Conservation (phyloP, 2,113 vertebrate genomes). For the Chaetodon auriga region DNA sequence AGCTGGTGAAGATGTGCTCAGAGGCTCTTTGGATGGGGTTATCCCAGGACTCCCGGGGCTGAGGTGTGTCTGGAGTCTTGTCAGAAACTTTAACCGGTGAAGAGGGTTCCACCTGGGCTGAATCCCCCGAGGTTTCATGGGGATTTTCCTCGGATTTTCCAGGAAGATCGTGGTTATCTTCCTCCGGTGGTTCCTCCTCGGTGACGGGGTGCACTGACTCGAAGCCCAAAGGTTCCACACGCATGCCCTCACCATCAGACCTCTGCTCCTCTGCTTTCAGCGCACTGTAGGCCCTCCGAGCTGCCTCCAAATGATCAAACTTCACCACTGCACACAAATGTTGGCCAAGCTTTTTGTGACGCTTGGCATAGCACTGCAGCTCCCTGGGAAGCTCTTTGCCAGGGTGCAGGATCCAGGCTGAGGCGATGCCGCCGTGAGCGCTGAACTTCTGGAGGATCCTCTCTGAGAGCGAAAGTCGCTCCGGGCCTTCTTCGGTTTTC, state of each 20-base stretch:
- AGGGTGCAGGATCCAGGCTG: constrained; percentile 84
- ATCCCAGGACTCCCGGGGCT: background rate
- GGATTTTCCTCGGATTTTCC: constrained; percentile 21
- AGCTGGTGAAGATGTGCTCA: constrained; percentile 17
- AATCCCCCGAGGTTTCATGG: background rate
- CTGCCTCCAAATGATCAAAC: constrained; percentile 83
- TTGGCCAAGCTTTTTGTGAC: constrained; percentile 82
- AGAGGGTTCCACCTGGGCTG: background rate
- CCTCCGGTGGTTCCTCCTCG: constrained; percentile 14
- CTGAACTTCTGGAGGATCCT: constrained; percentile 79
- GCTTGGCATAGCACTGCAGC: constrained; percentile 72
- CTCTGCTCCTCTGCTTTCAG: constrained; percentile 67
- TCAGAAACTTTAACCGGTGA: background rate
- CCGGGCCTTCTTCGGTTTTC: background rate
- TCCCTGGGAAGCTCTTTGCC: constrained; percentile 84
- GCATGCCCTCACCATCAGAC: constrained; percentile 19
- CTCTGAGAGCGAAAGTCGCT: constrained; percentile 68
- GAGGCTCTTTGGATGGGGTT: background rate
- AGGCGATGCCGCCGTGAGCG: constrained; percentile 71
- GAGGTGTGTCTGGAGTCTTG: background rate
- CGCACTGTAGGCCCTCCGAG: constrained; percentile 73
- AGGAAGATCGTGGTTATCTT: background rate
- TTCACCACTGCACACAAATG: constrained; percentile 84
- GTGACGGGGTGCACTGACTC: constrained; percentile 44
- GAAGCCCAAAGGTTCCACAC: constrained; percentile 77